Conservation (phyloP, 1,140 invertebrate species). For the Saccostrea echinata region DNA sequence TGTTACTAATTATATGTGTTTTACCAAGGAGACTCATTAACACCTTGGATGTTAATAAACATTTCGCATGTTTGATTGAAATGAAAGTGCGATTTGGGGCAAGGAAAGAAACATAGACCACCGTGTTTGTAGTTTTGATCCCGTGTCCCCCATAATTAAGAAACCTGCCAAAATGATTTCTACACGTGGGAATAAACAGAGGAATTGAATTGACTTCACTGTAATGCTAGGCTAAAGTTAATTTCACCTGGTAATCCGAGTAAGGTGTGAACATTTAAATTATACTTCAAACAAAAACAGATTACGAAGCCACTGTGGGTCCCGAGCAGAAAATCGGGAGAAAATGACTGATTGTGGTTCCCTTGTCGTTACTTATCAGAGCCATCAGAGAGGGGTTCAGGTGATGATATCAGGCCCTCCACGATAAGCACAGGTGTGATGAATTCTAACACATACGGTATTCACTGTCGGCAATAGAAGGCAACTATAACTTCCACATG, state of each 20-base stretch:
- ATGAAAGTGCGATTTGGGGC: constrained; percentile 23
- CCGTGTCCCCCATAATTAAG: constrained; percentile 33
- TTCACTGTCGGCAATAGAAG: constrained; percentile 5
- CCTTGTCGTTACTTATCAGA: constrained; percentile 3
- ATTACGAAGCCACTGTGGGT: neutral
- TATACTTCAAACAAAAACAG: constrained; percentile 32
- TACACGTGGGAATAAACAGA: constrained; percentile 31
- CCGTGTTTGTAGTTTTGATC: neutral
- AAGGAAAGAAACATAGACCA: neutral
- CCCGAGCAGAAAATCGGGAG: constrained; percentile 18
- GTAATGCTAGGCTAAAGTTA: constrained; percentile 32
- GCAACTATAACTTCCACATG: neutral
- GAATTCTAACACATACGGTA: constrained; percentile 32
- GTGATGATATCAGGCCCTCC: constrained; percentile 7
- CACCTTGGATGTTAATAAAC: neutral
- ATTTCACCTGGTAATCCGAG: constrained; percentile 31
- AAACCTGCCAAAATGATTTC: constrained; percentile 6
- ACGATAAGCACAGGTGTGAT: constrained; percentile 30
- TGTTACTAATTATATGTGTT: no score
- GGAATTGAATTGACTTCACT: constrained; percentile 24
- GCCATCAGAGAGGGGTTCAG: constrained; percentile 13
- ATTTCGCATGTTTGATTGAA: constrained; percentile 35
- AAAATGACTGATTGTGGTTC: constrained; percentile 34
- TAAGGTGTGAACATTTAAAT: constrained; percentile 37
- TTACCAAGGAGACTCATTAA: neutral